Evolutionary conservation across 2,797 vertebrate genomes (phyloP).

Genomic region (Carduelis carduelis): DNA sequence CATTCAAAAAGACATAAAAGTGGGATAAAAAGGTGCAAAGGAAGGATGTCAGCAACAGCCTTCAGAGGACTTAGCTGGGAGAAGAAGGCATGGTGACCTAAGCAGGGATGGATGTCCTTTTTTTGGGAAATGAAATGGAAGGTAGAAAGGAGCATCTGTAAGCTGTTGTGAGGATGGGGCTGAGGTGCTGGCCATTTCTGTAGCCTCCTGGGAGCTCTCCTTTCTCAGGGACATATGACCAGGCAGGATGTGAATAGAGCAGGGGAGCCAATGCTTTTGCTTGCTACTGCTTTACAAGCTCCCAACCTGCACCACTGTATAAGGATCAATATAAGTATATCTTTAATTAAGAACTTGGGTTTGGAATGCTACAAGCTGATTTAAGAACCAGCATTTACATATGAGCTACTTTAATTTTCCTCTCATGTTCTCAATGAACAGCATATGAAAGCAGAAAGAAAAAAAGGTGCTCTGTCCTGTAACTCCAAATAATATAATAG

Average conservation of each 20-base stretch:
- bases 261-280: background rate
- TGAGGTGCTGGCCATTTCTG: rapidly evolving
- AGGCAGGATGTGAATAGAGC: background rate
- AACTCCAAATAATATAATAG: background rate
- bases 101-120: rapidly evolving
- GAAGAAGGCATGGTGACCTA: background rate
- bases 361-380: constrained; percentile 23
- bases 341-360: constrained; percentile 27
- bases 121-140: background rate
- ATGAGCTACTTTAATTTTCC: background rate
- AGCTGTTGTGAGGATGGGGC: background rate
- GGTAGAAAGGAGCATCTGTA: background rate
- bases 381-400: background rate
- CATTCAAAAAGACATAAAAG: rapidly evolving
- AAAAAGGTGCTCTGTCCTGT: background rate
- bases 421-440: background rate
- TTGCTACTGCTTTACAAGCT: background rate
- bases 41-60: background rate
- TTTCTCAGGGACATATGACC: background rate
- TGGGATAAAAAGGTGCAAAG: background rate
- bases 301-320: background rate
- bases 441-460: background rate
- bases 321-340: background rate
- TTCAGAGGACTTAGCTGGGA: background rate
- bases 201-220: background rate